Evolutionary conservation across 2,113 vertebrate genomes (phyloP).

Genomic region (human (Homo sapiens)): GRCh38 chr2:86480001-86480500

Average conservation of each 20-base stretch:
- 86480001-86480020: background rate
- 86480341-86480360: constrained; percentile 88
- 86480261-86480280: constrained; percentile 70
- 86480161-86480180: constrained; percentile 79
- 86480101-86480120: background rate
- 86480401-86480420: background rate
- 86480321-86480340: constrained; percentile 83
- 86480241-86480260: constrained; percentile 60
- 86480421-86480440: background rate
- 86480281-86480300: constrained; percentile 76
- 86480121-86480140: background rate
- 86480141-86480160: constrained; percentile 32
- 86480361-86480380: constrained; percentile 75
- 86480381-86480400: background rate
- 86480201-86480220: constrained; percentile 71
- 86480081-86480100: background rate
- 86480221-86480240: constrained; percentile 66
- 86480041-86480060: background rate
- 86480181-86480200: constrained; percentile 73
- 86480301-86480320: constrained; percentile 83
- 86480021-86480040: background rate
- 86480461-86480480: background rate
- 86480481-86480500: background rate
- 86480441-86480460: background rate
- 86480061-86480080: background rate